Percentiles rank a stretch among this genome's conserved stretches.
phyloP scores from a whole-genome alignment of 2,888 invertebrate genomes.

The Epirrita christyi region DNA sequence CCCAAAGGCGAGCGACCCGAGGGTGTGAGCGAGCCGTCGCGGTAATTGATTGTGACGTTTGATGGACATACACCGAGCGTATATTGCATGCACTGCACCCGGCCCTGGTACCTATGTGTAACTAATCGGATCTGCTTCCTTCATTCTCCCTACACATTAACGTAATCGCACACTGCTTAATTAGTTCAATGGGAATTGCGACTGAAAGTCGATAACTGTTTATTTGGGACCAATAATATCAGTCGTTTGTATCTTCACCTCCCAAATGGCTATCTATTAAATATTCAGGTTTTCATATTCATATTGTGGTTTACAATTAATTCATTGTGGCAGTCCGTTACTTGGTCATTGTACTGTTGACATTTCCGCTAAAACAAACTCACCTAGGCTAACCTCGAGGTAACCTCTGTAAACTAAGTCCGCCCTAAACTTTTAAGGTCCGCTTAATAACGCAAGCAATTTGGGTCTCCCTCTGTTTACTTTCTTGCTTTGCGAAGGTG shows the following conservation, averaged over 20 bases:
- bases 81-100: slow-evolving; percentile 58
- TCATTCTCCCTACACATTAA: slow-evolving; percentile 30
- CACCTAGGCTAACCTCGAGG: slow-evolving; percentile 68
- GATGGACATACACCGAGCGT: slow-evolving; percentile 72
- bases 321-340: slow-evolving; percentile 48
- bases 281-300: slow-evolving; percentile 18
- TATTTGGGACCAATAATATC: slow-evolving; percentile 16
- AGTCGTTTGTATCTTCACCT: slow-evolving; percentile 6
- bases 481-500: slow-evolving; percentile 77
- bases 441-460: slow-evolving; percentile 82
- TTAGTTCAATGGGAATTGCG: slow-evolving; percentile 20
- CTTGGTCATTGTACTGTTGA: slow-evolving; percentile 66
- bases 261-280: slow-evolving; percentile 15
- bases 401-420: slow-evolving; percentile 79
- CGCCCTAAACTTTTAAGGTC: slow-evolving; percentile 81
- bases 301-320: slow-evolving; percentile 42
- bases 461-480: slow-evolving; percentile 80
- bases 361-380: slow-evolving; percentile 75
- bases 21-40: slow-evolving; percentile 46
- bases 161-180: slow-evolving; percentile 15
- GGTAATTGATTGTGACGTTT: slow-evolving; percentile 82
- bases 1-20: slow-evolving; percentile 42
- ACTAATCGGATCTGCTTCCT: slow-evolving; percentile 38
- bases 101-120: slow-evolving; percentile 46
- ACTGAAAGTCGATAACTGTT: slow-evolving; percentile 15